Evolutionary conservation across 1,140 invertebrate species (phyloP), one percentile per base, ranked within the genome.

Genomic region (Drosophila navojoa): DNA sequence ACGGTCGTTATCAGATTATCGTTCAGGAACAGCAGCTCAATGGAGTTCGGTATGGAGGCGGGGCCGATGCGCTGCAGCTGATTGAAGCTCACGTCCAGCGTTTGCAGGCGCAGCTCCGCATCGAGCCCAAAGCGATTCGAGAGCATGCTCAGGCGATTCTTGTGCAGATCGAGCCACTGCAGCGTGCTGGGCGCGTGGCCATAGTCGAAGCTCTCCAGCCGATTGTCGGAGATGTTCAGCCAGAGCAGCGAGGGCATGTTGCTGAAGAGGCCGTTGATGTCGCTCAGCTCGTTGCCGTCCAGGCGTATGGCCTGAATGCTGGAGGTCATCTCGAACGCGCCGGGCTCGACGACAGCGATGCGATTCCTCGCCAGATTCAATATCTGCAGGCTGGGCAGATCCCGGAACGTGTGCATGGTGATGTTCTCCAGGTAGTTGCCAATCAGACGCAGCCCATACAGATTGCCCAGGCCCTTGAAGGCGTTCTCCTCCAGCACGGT

Each of bases 191-290:
- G 97, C 52, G 98, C 95, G 60, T 97, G 93, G 13, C 96, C 94
- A 92, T 98, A 98, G 92, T 98, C 97, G 93, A 98, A 98, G 95
- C 96, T 96, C 80, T 96, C 94, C 76, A 98, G 93, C 81, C 96
- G 95, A 93, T 98, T 98, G 93, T 97, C 96, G 25, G 97, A 98
- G 64, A 98, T 95, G 93, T 98, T 98, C 25, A 98, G 92, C 97
- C 97, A 98, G 74, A 97, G 93, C 49, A 98, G 93, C 76, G 95
- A 96, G 1, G 96, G 94, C 81, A 98, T 95, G 80, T 97, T 96
- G 67, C 95, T 95, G 91, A 98, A 98, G 16, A 97, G 93, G 4
- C 96, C 96, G 89, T 96, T 96, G 54, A 98, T 97, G 81, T 98
- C 96, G 11, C 94, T 95, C 22, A 98, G 92, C 64, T 95, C 94